A percentile compares a stretch with the other conserved stretches of the same genome.
Evolutionary conservation across 2,797 vertebrate genomes (phyloP).

Genomic region (Pseudochirops corinnae): DNA sequence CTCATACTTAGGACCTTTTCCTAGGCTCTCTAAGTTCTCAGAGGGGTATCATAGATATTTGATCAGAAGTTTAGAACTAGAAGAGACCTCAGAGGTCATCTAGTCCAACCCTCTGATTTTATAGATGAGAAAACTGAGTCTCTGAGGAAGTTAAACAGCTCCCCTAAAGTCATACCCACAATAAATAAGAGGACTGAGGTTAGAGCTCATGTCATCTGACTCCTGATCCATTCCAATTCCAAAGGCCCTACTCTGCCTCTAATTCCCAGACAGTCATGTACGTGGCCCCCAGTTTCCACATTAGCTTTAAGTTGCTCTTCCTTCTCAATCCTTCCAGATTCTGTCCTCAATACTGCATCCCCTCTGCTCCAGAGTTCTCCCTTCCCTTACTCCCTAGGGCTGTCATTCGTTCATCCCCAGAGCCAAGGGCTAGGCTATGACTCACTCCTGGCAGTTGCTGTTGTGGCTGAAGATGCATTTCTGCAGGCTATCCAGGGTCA

Average conservation of each 20-base stretch:
- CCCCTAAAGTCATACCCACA: background rate
- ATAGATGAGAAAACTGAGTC: background rate
- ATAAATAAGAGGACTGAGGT: background rate
- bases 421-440: background rate
- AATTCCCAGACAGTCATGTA: background rate
- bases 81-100: background rate
- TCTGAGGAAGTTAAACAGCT: background rate
- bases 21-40: background rate
- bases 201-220: background rate
- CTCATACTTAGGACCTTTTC: background rate
- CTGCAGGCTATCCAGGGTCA: constrained; percentile 92
- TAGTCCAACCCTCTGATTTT: background rate
- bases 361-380: background rate
- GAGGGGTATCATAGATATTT: background rate
- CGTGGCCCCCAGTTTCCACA: background rate
- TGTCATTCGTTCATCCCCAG: background rate
- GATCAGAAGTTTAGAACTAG: background rate
- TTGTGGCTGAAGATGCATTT: constrained; percentile 93
- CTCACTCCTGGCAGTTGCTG: constrained; percentile 93
- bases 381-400: background rate
- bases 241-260: background rate
- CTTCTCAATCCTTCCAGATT: background rate
- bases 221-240: background rate
- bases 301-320: background rate
- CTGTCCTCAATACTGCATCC: background rate